phyloP scores from a whole-genome alignment of 2,888 invertebrate species.

The Agonopterix alstromeriana region DNA sequence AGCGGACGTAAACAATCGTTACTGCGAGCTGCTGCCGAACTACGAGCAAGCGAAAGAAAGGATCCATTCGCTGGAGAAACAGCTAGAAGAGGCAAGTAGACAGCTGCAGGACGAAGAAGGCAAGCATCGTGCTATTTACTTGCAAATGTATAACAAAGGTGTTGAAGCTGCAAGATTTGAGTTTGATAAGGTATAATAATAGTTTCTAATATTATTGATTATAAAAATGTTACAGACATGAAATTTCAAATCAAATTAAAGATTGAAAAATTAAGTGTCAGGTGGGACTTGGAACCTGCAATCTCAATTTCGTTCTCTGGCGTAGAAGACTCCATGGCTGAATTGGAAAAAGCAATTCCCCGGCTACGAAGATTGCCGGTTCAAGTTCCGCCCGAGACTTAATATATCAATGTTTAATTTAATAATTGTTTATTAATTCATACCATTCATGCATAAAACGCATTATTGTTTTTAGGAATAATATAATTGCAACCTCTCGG shows the following conservation, averaged over 20 bases:
- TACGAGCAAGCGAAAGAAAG: slow-evolving; percentile 84
- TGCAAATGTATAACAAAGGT: slow-evolving; percentile 90
- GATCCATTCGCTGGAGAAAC: slow-evolving; percentile 82
- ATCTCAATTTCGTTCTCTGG: no score
- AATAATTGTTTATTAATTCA: background rate
- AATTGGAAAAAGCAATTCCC: no score
- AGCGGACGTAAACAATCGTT: slow-evolving; percentile 85
- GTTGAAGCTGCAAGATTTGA: slow-evolving; percentile 87
- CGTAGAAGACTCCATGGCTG: no score
- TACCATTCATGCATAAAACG: background rate
- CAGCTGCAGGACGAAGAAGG: slow-evolving; percentile 83
- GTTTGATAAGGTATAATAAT: slow-evolving; percentile 79
- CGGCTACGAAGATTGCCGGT: no score
- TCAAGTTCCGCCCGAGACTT: no score
- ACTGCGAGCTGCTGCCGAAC: slow-evolving; percentile 85
- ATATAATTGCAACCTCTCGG: background rate
- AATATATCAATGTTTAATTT: no score
- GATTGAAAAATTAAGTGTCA: no score
- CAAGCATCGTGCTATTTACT: slow-evolving; percentile 84
- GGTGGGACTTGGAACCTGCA: no score
- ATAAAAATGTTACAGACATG: no score
- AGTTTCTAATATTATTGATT: no score
- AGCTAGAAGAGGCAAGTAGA: slow-evolving; percentile 82
- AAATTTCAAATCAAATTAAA: no score
- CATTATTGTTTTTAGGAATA: background rate